Evolutionary conservation across 2,797 vertebrate genomes (phyloP), one percentile per base, ranked within the genome.

Genomic region (Myotis daubentonii): DNA sequence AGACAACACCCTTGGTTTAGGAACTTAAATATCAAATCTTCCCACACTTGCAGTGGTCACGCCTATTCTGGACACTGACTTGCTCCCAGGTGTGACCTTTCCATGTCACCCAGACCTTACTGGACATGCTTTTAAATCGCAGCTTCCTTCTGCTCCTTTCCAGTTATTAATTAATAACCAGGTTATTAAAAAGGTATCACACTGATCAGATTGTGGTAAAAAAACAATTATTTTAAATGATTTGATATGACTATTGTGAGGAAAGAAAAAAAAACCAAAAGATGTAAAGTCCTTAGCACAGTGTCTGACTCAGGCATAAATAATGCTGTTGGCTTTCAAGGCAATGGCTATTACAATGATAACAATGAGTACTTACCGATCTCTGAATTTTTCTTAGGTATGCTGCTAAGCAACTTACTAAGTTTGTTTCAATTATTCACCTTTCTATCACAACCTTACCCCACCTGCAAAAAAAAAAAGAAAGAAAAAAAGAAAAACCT

Each of bases 251-350:
- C 44, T 78, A 22, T 33, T 76, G 8, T 6, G 10, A 81, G 33
- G 9, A 28, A 76, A 80, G 9, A 70, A 55, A 83, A 30, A 83
- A 30, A 19, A 4, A 4, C 28, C 12, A 68, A 82, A 13, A 38
- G 6, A n/a, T 51, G 3, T 44, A 38, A 87, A 88, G 47, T 7
- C 80, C 90, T 85, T 53, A 96, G 89, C 93, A 92, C 93, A 95
- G 75, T 1, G 0, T 75, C 16, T 49, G 36, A 65, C 15, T n/a
- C 38, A 36, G 25, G 65, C 41, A 20, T 30, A 85, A 82, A 84
- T 44, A 19, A 47, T n/a, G 13, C 13, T 74, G 23, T 8, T 51
- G 57, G 28, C 9, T 74, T 30, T 0, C 17, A 72, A 2, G 19
- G 19, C 23, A 1, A 1, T 8, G 19, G 22, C 62, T 38, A 30